phyloP scores from a whole-genome alignment of 2,113 vertebrate genomes.

The Sitta europaea region DNA sequence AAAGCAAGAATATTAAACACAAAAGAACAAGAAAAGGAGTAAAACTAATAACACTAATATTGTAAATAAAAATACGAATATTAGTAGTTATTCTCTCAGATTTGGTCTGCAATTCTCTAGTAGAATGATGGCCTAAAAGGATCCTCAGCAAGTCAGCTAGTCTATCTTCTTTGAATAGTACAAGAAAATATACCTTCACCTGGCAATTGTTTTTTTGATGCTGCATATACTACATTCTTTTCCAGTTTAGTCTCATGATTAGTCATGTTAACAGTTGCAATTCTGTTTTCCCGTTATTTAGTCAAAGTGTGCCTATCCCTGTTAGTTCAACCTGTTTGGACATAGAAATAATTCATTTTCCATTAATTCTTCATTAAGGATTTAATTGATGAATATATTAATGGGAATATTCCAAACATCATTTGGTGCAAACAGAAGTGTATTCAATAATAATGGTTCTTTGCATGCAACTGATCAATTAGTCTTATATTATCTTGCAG shows the following conservation, averaged over 20 bases:
- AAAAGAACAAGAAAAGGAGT: neutral
- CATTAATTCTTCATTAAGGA: neutral
- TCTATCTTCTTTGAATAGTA: neutral
- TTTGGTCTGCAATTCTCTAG: neutral
- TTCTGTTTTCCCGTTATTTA: neutral
- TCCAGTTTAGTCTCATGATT: neutral
- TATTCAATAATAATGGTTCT: neutral
- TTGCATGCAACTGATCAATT: neutral
- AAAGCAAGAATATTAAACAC: neutral
- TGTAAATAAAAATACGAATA: neutral
- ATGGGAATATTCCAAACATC: neutral
- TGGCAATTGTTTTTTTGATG: neutral
- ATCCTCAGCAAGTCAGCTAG: neutral
- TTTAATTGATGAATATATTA: neutral
- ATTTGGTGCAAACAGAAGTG: neutral
- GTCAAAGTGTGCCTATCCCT: neutral
- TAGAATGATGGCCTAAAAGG: neutral
- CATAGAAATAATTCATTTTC: neutral
- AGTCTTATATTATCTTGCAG: neutral
- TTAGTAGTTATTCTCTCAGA: neutral
- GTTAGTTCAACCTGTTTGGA: neutral
- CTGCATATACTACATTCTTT: neutral
- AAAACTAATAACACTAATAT: neutral
- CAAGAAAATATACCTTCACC: neutral
- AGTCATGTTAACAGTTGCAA: neutral